Conservation (phyloP, 2,888 invertebrate genomes). For the Conistra vaccinii region DNA sequence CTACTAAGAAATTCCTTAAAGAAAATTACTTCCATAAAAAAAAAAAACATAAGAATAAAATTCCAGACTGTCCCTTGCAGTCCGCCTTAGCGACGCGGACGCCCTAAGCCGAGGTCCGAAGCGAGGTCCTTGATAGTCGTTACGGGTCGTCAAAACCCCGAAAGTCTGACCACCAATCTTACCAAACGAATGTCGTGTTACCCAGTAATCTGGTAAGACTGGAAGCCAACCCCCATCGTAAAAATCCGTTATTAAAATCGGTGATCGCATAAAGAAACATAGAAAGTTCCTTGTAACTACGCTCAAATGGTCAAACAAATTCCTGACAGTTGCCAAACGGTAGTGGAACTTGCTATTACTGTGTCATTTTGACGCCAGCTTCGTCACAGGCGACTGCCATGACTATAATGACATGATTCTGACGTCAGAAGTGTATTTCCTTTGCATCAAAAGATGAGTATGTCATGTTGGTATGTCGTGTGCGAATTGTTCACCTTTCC, state of each 20-base stretch:
- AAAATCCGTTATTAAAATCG: background rate
- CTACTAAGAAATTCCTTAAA: background rate
- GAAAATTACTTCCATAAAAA: background rate
- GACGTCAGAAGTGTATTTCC: slow-evolving; percentile 21
- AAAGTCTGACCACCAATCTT: background rate
- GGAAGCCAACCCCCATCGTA: background rate
- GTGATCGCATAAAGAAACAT: background rate
- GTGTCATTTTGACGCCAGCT: slow-evolving; percentile 53
- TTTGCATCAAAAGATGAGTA: slow-evolving; percentile 3
- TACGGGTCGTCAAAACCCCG: background rate
- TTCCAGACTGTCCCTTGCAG: too few species aligned
- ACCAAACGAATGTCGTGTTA: background rate
- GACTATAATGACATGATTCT: background rate
- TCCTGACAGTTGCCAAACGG: slow-evolving; percentile 44
- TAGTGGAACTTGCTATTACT: slow-evolving; percentile 47
- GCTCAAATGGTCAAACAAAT: background rate
- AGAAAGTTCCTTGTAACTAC: slow-evolving; percentile 9
- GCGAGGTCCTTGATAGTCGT: background rate
- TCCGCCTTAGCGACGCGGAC: too few species aligned
- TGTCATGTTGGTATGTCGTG: background rate
- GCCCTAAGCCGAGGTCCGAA: too few species aligned
- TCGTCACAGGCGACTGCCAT: slow-evolving; percentile 24
- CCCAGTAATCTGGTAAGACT: background rate
- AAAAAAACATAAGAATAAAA: too few species aligned
- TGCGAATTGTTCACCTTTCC: background rate